These are phyloP conservation scores for Bagarius yarrelli DNA, from an alignment of 2,113 vertebrate genomes.

Conservation along the genomic window DNA sequence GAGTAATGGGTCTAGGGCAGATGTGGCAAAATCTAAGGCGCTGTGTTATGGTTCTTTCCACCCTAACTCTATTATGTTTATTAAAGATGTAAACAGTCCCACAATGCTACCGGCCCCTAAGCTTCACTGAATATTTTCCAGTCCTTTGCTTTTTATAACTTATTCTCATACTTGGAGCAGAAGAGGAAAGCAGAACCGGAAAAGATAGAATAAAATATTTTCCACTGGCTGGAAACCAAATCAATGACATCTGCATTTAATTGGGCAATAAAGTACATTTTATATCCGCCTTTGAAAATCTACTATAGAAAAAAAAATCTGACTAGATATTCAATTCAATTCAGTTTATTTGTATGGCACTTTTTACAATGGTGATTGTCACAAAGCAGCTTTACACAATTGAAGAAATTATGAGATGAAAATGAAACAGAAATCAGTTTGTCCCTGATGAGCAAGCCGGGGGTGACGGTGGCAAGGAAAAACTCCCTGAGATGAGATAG, in stretches of 20 bases:
- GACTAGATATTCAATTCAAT: too few relatives aligned
- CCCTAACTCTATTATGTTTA: slow-evolving; percentile 33
- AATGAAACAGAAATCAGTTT: too few relatives aligned
- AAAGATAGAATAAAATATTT: not conserved
- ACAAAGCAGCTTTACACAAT: too few relatives aligned
- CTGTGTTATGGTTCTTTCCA: not conserved
- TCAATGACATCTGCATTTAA: not conserved
- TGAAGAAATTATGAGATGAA: too few relatives aligned
- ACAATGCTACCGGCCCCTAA: slow-evolving; percentile 1
- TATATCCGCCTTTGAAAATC: not conserved
- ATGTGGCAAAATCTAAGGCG: not conserved
- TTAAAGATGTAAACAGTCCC: slow-evolving; percentile 36
- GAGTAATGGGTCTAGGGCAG: not conserved
- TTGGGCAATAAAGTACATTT: not conserved
- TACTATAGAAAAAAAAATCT: too few relatives aligned
- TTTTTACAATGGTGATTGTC: too few relatives aligned
- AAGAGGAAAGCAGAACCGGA: slow-evolving; percentile 1
- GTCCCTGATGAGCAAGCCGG: too few relatives aligned
- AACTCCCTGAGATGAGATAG: too few relatives aligned
- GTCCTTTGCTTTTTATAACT: slow-evolving; percentile 16
- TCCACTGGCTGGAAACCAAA: slow-evolving; percentile 9
- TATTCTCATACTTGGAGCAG: slow-evolving; percentile 14
- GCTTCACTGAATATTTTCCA: slow-evolving; percentile 44
- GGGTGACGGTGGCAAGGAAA: too few relatives aligned
- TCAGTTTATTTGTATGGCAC: too few relatives aligned